Evolutionary conservation across 2,797 vertebrate species (phyloP), one percentile per base, ranked within the genome.

Genomic region (Ispidina lecontei): DNA sequence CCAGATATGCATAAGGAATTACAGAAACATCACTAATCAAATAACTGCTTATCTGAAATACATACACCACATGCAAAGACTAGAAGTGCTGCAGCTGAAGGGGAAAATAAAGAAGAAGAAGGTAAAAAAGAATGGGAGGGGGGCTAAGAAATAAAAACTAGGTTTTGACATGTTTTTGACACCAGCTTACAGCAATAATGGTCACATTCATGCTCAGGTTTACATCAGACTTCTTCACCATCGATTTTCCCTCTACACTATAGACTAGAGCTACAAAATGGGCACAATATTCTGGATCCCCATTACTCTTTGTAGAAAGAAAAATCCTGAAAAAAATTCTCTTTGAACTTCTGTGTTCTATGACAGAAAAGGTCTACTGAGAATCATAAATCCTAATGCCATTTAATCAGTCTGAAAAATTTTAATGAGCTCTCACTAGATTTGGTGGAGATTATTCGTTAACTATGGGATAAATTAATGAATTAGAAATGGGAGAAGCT

Each of bases 401-500:
- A 92, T 84, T 95, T 94, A 92, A 95, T 89, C 89, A 96, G 77
- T 79, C 56, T 79, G 74, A 95, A 96, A 91, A 93, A 82, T 10
- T 93, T 90, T 90, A 95, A 90, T 95, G 90, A 93, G 72, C 46
- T 92, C 86, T 96, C 86, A 47, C 74, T 83, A 90, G 90, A 91
- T 91, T 93, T 93, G 65, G 55, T 68, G 80, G 91, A 93, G 68
- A 95, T 88, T 91, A 90, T 82, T 91, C n/a, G 3, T 84, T 84
- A 88, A 93, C 91, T 95, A 76, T 84, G 74, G 80, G 58, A 90
- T 95, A 64, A 88, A 93, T 92, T 92, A 94, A 93, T 90, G 91
- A 95, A 96, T 92, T 90, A 94, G 68, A 94, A 91, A 89, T 77
- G 64, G 78, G 84, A 73, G 51, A 94, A 88, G 85, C 51, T 21